Percentiles rank a stretch among this genome's conserved stretches.
Evolutionary conservation across 2,113 vertebrate genomes (phyloP).

Genomic region (Pachypanchax playfairii): DNA sequence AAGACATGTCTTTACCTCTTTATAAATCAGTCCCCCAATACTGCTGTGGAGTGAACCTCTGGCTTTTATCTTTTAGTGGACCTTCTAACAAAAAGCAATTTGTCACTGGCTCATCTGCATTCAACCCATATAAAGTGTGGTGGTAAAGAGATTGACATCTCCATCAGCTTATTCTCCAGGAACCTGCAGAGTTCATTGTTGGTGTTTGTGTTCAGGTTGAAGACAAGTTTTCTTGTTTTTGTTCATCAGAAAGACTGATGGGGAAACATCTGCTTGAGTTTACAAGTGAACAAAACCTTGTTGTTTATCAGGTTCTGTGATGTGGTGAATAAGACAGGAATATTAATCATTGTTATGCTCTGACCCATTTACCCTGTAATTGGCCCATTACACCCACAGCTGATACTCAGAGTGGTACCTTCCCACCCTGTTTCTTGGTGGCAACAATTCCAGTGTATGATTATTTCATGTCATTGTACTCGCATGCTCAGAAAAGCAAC

Average conservation of each 20-base stretch:
- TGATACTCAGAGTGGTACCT: conserved; percentile 38
- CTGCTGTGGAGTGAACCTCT: conserved; percentile 40
- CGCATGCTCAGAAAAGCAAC: conserved; percentile 25
- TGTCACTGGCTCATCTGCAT: conserved; percentile 74
- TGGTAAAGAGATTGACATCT: conserved; percentile 58
- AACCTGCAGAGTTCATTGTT: conserved; percentile 3
- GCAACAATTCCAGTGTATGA: conserved; percentile 35
- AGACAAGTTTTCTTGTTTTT: conserved; percentile 31
- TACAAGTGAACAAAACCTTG: conserved; percentile 16
- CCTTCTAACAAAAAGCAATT: conserved; percentile 66
- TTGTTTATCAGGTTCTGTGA: conserved; percentile 21
- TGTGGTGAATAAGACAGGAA: conserved; percentile 28
- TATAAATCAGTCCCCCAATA: conserved; percentile 62
- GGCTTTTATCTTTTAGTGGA: conserved; percentile 63
- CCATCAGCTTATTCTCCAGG: conserved; percentile 46
- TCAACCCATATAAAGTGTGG: conserved; percentile 56
- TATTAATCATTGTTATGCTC: conserved; percentile 43
- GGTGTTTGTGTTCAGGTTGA: conserved; percentile 18
- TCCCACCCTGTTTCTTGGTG: conserved; percentile 25
- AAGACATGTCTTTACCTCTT: conserved; percentile 60
- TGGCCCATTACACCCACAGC: conserved; percentile 43
- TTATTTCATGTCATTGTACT: conserved; percentile 25
- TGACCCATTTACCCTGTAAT: too few species aligned
- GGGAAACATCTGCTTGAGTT: conserved; percentile 21
- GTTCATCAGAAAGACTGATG: conserved; percentile 9